Evolutionary conservation across 2,113 vertebrate genomes (phyloP), one percentile per base, ranked within the genome.

Genomic region (Actinemys pallida): DNA sequence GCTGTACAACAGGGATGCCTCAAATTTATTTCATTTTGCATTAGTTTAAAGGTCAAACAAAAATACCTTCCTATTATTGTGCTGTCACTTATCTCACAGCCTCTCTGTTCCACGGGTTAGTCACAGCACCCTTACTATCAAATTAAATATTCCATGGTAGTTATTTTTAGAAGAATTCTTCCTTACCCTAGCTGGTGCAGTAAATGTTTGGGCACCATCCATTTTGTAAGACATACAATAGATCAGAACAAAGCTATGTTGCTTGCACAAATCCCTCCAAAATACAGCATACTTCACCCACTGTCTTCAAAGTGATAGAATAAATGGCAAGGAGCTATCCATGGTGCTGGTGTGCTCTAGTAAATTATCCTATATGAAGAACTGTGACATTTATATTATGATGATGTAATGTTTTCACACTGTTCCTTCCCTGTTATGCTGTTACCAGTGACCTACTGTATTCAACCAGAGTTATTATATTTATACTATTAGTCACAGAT

Each of bases 81-180:
- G 91, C 96, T 69, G 84, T 69, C 94, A n/a, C 97, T 91, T 75
- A 83, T 93, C 94, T 22, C 93, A 76, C 84, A 87, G 90, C 93
- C 78, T 76, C 91, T 93, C 83, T 47, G 92, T 49, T 94, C 97
- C 96, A 5, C 52, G 57, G 42, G 89, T 81, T 93, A 54, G 93
- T 93, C 93, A 82, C 90, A 53, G 96, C 96, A 91, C 93, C 92
- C 97, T 84, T 76, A 5, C 89, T 87, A 78, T 59, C 54, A 92
- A 90, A 90, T 75, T 31, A 86, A 86, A 80, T 81, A 93, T 72
- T 94, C 94, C 95, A 81, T 11, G 11, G 93, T 56, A 79, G 94
- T 95, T 98, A 89, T 96, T 97, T 97, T 94, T 93, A 94, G 97
- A 89, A 72, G 91, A 88, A 35, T 83, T 88, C 57, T 97, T 94